Evolutionary conservation across 1,140 invertebrate genomes (phyloP).

Genomic region (Anagrus nilaparvatae): DNA sequence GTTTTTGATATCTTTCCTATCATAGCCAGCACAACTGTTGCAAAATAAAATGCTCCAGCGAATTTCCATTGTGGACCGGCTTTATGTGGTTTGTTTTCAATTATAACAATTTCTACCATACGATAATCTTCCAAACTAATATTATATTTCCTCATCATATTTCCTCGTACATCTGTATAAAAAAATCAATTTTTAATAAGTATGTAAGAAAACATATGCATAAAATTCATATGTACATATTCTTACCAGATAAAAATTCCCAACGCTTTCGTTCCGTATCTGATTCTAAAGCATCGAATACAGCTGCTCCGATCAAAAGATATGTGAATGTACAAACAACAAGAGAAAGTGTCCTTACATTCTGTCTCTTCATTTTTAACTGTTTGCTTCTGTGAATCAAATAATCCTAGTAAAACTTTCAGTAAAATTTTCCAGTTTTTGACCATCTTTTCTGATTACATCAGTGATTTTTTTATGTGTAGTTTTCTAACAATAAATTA

Average conservation of each 20-base stretch:
- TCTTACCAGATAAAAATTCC: slow-evolving; percentile 73
- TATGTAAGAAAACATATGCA: no score
- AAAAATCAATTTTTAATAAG: no score
- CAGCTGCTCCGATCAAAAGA: slow-evolving; percentile 94
- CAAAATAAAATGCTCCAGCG: slow-evolving; percentile 97
- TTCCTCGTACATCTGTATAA: slow-evolving; percentile 60
- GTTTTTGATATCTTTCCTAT: no score
- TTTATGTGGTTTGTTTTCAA: slow-evolving; percentile 91
- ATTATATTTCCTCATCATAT: slow-evolving; percentile 86
- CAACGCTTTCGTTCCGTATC: slow-evolving; percentile 82
- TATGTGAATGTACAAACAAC: slow-evolving; percentile 99
- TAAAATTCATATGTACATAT: no score
- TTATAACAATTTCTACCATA: slow-evolving; percentile 81
- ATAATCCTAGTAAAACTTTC: no score
- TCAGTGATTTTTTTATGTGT: no score
- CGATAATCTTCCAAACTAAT: slow-evolving; percentile 85
- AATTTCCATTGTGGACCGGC: slow-evolving; percentile 98
- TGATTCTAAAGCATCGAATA: slow-evolving; percentile 96
- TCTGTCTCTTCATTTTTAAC: slow-evolving; percentile 89
- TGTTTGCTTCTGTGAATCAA: no score
- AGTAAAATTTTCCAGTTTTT: no score
- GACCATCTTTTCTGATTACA: no score
- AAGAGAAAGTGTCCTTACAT: slow-evolving; percentile 95
- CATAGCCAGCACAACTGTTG: slow-evolving; percentile 89
- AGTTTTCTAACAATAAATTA: no score